These are phyloP conservation scores for Chondrosia reniformis DNA, from an alignment of 37 sponge, comb jelly and placozoan species.

Conservation along the genomic window DNA sequence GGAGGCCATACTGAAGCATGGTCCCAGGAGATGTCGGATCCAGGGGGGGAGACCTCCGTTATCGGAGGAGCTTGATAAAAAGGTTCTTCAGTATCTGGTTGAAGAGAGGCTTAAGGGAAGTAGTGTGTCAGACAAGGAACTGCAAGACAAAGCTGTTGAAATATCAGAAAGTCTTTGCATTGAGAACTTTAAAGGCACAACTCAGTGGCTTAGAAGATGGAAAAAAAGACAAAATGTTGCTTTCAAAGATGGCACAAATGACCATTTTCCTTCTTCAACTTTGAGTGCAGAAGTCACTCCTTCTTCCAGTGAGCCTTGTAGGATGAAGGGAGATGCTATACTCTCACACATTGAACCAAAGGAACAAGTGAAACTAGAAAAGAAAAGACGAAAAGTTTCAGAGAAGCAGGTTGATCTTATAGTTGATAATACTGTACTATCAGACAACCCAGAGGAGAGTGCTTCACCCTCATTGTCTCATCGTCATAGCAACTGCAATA, in stretches of 20 bases:
- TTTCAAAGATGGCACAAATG: constrained; percentile 18
- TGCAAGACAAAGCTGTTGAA: constrained; percentile 41
- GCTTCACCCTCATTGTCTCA: background rate
- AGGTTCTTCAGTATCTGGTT: constrained; percentile 37
- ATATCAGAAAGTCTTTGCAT: constrained; percentile 26
- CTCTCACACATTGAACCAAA: constrained; percentile 20
- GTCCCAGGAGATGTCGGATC: constrained; percentile 40
- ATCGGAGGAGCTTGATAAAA: constrained; percentile 54
- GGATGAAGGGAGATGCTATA: constrained; percentile 8
- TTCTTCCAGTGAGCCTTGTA: no score
- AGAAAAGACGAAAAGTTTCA: background rate
- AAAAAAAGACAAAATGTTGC: constrained; percentile 42
- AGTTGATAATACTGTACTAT: background rate
- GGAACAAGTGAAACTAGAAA: constrained; percentile 23
- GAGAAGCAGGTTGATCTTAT: background rate
- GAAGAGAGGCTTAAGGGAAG: constrained; percentile 19
- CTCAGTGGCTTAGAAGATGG: constrained; percentile 67
- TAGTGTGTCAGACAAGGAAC: constrained; percentile 29
- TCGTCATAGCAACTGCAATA: background rate
- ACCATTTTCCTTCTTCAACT: background rate
- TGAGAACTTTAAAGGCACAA: constrained; percentile 54
- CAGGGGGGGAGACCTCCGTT: constrained; percentile 49
- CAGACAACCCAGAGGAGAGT: background rate
- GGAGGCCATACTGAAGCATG: constrained; percentile 17
- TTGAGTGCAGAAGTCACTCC: background rate